A percentile compares a stretch with the other conserved stretches of the same genome.
phyloP scores from a whole-genome alignment of 2,797 vertebrate genomes.

The Heliangelus exortis region DNA sequence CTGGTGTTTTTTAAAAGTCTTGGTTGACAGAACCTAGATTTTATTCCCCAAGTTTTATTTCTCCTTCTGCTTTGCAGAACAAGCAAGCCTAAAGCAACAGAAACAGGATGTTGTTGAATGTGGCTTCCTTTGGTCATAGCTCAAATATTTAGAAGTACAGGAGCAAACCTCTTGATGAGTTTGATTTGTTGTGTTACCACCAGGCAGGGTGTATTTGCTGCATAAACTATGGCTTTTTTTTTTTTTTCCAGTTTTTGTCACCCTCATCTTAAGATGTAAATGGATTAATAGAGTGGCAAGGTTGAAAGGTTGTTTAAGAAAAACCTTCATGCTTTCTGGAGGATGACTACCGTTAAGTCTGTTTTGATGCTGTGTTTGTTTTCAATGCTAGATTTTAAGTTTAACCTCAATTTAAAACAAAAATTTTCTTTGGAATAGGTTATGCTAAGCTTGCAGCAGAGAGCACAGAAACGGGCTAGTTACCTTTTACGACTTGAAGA shows the following conservation, averaged over 20 bases:
- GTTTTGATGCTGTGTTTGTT: not conserved
- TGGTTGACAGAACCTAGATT: not conserved
- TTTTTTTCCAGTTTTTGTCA: not conserved
- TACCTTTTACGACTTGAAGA: conserved; percentile 93
- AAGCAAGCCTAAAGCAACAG: not conserved
- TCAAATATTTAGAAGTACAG: not conserved
- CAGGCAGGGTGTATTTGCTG: not conserved
- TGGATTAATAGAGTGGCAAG: not conserved
- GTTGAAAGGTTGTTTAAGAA: not conserved
- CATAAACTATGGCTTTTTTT: not conserved
- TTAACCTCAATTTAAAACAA: not conserved
- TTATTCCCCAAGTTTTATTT: not conserved
- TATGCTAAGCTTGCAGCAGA: conserved; percentile 96
- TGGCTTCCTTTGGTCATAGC: not conserved
- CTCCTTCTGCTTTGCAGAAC: not conserved
- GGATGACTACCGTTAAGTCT: not conserved
- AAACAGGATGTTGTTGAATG: not conserved
- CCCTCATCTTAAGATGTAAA: not conserved
- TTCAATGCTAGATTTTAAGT: not conserved
- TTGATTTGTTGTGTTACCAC: not conserved
- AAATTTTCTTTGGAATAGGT: conserved; percentile 78
- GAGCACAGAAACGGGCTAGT: conserved; percentile 95
- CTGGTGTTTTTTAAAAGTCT: not conserved
- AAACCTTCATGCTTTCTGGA: not conserved
- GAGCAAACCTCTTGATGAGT: not conserved